Evolutionary conservation across 2,888 invertebrate genomes (phyloP).

Genomic region (Tanaodytes sp.): DNA sequence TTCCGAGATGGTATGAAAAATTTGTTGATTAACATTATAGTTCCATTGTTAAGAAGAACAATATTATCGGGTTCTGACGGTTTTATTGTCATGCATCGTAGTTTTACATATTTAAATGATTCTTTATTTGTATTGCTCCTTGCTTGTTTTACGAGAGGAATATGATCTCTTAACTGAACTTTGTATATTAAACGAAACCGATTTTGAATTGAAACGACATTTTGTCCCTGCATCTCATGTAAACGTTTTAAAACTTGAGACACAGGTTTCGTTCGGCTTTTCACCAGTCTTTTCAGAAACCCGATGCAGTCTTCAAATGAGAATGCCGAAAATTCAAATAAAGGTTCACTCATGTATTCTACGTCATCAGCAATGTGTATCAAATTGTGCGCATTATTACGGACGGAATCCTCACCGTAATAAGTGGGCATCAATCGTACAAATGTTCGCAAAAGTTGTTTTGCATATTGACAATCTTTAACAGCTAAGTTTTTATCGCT

Average conservation of each 20-base stretch:
- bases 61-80: conserved; percentile 4
- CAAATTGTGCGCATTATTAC: conserved; percentile 45
- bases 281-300: conserved; percentile 40
- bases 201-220: conserved; percentile 4
- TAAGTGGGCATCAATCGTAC: conserved; percentile 46
- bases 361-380: conserved; percentile 42
- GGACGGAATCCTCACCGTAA: conserved; percentile 50
- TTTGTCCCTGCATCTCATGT: conserved; percentile 11
- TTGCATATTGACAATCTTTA: conserved; percentile 28
- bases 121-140: background rate
- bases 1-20: background rate
- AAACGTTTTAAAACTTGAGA: conserved; percentile 17
- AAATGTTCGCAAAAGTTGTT: conserved; percentile 40
- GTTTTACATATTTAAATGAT: background rate
- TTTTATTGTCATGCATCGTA: conserved; percentile 4
- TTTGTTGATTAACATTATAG: background rate
- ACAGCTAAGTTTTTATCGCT: conserved; percentile 27
- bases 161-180: conserved; percentile 1
- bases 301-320: conserved; percentile 53
- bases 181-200: conserved; percentile 4
- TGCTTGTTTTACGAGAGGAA: conserved; percentile 8
- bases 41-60: background rate
- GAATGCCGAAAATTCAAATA: conserved; percentile 25
- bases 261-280: conserved; percentile 18
- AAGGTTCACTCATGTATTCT: conserved; percentile 13